These are phyloP conservation scores for Stenoptilia bipunctidactyla DNA, from an alignment of 2,888 invertebrate genomes.

Conservation along the genomic window DNA sequence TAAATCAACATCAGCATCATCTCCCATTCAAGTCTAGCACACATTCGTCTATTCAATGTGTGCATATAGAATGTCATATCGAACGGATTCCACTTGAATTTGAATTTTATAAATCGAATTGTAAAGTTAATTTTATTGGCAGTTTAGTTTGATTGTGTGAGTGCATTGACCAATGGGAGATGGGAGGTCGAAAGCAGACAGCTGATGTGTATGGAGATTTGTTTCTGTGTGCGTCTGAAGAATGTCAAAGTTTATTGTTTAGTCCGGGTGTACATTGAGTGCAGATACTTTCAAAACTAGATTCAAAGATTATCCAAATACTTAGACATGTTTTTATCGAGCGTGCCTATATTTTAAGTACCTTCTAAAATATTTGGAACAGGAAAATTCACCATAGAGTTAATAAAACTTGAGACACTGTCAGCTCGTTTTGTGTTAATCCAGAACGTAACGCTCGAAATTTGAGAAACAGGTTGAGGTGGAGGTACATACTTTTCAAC, in stretches of 20 bases:
- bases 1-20: slow-evolving; percentile 24
- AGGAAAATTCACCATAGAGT: too few relatives aligned
- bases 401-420: too few relatives aligned
- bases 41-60: slow-evolving; percentile 38
- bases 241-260: slow-evolving; percentile 58
- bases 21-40: slow-evolving; percentile 55
- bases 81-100: slow-evolving; percentile 14
- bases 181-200: slow-evolving; percentile 60
- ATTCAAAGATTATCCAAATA: too few relatives aligned
- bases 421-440: too few relatives aligned
- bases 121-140: slow-evolving; percentile 1
- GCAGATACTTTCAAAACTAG: too few relatives aligned
- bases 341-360: too few relatives aligned
- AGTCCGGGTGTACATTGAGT: slow-evolving; percentile 20
- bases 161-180: slow-evolving; percentile 58
- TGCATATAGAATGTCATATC: slow-evolving; percentile 32
- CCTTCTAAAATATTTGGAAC: too few relatives aligned
- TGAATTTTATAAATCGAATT: slow-evolving; percentile 11
- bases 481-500: too few relatives aligned
- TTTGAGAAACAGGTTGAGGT: too few relatives aligned
- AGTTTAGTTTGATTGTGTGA: slow-evolving; percentile 23
- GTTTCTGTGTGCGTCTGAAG: slow-evolving; percentile 38
- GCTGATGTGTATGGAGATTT: slow-evolving; percentile 41
- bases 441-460: too few relatives aligned
- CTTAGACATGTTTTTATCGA: too few relatives aligned